phyloP scores from a whole-genome alignment of 2,888 invertebrate species.

The Diploptera punctata region DNA sequence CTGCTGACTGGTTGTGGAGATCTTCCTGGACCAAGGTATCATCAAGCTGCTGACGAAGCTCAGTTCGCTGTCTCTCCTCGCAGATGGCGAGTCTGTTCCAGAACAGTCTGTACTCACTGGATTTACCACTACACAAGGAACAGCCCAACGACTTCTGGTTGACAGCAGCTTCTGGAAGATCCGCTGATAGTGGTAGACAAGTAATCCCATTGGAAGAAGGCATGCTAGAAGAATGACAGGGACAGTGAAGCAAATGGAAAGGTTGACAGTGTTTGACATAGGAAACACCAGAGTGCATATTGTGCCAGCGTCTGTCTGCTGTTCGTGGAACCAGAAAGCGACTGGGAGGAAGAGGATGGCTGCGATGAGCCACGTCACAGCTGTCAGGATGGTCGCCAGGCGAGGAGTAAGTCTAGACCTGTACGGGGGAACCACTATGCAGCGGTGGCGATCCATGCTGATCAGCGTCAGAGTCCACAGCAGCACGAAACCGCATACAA shows the following conservation, averaged over 20 bases:
- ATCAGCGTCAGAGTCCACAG: conserved; percentile 65
- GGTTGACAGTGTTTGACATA: conserved; percentile 55
- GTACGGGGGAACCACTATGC: conserved; percentile 63
- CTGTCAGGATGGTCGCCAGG: conserved; percentile 53
- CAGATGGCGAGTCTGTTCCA: conserved; percentile 43
- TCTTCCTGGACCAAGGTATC: conserved; percentile 58
- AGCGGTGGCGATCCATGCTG: conserved; percentile 63
- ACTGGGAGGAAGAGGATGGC: conserved; percentile 59
- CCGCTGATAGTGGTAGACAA: conserved; percentile 62
- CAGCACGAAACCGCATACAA: conserved; percentile 63
- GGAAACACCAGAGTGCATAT: conserved; percentile 64
- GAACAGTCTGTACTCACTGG: not conserved
- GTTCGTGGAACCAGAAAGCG: conserved; percentile 59
- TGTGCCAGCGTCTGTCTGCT: conserved; percentile 45
- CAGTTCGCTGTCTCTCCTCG: conserved; percentile 58
- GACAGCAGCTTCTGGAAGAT: conserved; percentile 62
- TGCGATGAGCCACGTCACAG: conserved; percentile 59
- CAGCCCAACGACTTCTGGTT: conserved; percentile 60
- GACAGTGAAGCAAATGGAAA: conserved; percentile 60
- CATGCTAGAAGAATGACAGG: conserved; percentile 59
- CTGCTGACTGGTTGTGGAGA: conserved; percentile 50
- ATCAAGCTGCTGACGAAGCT: conserved; percentile 57
- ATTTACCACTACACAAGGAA: conserved; percentile 54
- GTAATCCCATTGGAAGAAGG: conserved; percentile 60
- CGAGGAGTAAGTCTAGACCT: conserved; percentile 58